These are phyloP conservation scores for Chiloscyllium plagiosum DNA, from an alignment of 2,113 vertebrate species.

Conservation along the genomic window DNA sequence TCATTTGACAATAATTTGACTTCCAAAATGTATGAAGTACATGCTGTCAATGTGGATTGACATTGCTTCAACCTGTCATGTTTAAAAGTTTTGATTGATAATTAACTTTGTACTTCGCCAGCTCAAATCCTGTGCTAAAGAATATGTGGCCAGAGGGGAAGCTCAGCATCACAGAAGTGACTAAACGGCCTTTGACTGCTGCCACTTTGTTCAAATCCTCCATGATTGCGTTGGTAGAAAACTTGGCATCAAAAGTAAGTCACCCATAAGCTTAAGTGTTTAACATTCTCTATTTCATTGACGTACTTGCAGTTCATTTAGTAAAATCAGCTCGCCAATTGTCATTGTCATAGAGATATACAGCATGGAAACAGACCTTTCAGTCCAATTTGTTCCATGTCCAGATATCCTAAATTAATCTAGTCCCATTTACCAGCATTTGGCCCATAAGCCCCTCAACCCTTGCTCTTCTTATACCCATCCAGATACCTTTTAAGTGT, in stretches of 20 bases:
- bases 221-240: conserved; percentile 94
- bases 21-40: not conserved
- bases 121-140: conserved; percentile 86
- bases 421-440: too few relatives aligned
- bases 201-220: conserved; percentile 94
- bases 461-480: too few relatives aligned
- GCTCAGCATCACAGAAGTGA: conserved; percentile 93
- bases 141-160: conserved; percentile 97
- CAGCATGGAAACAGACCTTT: too few relatives aligned
- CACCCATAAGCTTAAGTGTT: not conserved
- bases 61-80: not conserved
- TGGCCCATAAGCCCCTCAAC: too few relatives aligned
- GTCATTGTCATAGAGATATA: too few relatives aligned
- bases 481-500: too few relatives aligned
- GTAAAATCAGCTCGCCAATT: not conserved
- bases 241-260: conserved; percentile 85
- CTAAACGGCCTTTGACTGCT: conserved; percentile 87
- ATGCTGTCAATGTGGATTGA: not conserved
- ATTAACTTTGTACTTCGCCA: conserved; percentile 43
- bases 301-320: not conserved
- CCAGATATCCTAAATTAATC: too few relatives aligned
- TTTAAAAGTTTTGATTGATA: not conserved
- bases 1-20: not conserved
- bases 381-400: too few relatives aligned
- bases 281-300: not conserved